Evolutionary conservation across 2,113 vertebrate species (phyloP).

Genomic region (Cheilinus undulatus): DNA sequence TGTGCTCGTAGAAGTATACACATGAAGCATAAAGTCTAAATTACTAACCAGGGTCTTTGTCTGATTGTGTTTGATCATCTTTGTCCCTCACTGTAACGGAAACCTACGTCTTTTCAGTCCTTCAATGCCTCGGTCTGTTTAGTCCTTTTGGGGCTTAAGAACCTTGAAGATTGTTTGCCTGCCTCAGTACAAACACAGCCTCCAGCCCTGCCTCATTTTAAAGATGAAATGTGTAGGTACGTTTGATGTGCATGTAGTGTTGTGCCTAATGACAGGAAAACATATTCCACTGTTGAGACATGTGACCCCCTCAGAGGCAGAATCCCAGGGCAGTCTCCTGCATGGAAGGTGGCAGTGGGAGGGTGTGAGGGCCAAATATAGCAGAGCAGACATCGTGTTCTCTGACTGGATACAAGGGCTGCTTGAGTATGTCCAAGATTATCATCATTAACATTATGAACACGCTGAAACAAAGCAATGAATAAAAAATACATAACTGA

Average conservation of each 20-base stretch:
- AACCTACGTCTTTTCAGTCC: background rate
- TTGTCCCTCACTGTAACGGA: background rate
- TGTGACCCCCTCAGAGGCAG: constrained; percentile 43
- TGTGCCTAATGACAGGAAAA: constrained; percentile 61
- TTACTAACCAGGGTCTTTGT: too few species aligned
- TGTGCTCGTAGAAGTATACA: background rate
- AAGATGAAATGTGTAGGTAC: constrained; percentile 25
- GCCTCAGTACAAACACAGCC: constrained; percentile 5
- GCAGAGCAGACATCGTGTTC: constrained; percentile 30
- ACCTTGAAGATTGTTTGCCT: constrained; percentile 60
- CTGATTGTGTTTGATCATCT: background rate
- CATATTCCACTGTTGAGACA: constrained; percentile 31
- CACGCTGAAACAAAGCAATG: too few species aligned
- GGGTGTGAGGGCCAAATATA: constrained; percentile 43
- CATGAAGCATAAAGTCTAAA: too few species aligned
- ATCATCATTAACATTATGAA: too few species aligned
- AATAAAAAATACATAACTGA: too few species aligned
- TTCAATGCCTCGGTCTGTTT: constrained; percentile 78
- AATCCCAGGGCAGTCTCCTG: constrained; percentile 33
- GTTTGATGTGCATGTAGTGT: constrained; percentile 30
- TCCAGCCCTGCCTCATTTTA: constrained; percentile 6
- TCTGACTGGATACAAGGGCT: constrained; percentile 37
- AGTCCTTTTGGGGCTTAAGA: constrained; percentile 65
- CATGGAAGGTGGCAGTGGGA: constrained; percentile 11
- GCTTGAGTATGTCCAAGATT: too few species aligned